Conservation (phyloP, 1,140 invertebrate species). For the Galleria mellonella region DNA sequence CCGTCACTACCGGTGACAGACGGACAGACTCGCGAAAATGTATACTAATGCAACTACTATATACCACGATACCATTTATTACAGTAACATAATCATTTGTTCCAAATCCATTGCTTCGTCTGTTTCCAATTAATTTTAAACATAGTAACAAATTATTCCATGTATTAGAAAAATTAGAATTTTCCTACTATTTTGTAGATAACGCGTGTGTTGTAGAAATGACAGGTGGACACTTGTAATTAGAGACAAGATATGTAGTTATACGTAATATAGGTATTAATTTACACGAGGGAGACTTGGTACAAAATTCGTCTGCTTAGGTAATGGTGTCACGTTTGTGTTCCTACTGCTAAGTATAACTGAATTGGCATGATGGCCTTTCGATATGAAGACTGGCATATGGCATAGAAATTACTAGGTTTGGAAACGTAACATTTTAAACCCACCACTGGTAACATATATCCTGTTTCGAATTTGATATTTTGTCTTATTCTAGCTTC, state of each 20-base stretch:
- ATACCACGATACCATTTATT: background rate
- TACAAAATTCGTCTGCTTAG: too few species aligned
- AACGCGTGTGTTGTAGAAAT: background rate
- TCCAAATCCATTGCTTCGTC: background rate
- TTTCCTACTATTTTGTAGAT: background rate
- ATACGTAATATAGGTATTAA: too few species aligned
- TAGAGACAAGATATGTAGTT: background rate
- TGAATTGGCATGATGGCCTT: too few species aligned
- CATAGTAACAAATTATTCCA: background rate
- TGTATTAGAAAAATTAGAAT: background rate
- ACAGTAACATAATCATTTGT: background rate
- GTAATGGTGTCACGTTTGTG: too few species aligned
- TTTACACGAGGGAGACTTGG: too few species aligned
- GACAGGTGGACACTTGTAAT: constrained; percentile 12
- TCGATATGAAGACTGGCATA: too few species aligned
- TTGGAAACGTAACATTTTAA: too few species aligned
- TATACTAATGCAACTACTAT: constrained; percentile 10
- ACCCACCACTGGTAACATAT: too few species aligned
- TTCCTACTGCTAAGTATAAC: too few species aligned
- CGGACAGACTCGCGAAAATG: constrained; percentile 9
- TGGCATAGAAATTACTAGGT: too few species aligned
- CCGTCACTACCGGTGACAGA: constrained; percentile 7
- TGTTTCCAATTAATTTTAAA: background rate
- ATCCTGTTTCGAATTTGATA: too few species aligned
- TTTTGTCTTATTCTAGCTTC: too few species aligned